Base-by-base conservation (phyloP, 2,888 invertebrate genomes). In the Ophioninae sp. region DNA sequence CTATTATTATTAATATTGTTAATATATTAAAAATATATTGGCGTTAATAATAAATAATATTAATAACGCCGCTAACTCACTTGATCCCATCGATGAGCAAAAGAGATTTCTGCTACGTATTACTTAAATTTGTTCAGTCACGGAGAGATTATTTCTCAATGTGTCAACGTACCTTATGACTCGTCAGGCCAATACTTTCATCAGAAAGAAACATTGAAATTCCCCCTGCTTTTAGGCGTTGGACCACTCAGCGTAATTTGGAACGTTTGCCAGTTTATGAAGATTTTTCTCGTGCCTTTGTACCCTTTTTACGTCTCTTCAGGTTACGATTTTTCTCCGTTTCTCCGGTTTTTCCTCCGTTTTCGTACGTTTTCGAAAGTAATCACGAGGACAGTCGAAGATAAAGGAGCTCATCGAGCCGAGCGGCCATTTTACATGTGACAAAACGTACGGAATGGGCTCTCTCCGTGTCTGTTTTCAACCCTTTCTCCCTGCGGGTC, bases 371-470 rank as follows among this genome's bases (percentile, higher is more conserved):
- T 21, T 61, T 21, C 65, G 77, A 81, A 81, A 74, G 74, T 78
- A 81, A 81, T 83, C 81, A 65, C 13, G 74, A 70, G 81, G 65
- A 70, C 74, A 50, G 67, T 59, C 50, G 68, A 30, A 78, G 74
- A 41, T 56, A 83, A 69, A 57, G 68, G 68, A 41, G 77, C 65
- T 39, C 41, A 81, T 81, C 74, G 74, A 83, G 81, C 57, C 81
- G 81, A 78, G 77, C 70, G 65, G 50, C 62, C 59, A 81, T 83
- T 78, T 67, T 83, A 61, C 39, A 68, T 8, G 10, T 56, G 62
- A 73, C 76, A 78, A 79, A 79, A 69, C 64, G 80, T 57, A 39
- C 21, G 74, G 75, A 81, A 83, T 81, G 50, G 80, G n/a, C 8
- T 44, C 30, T 65, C 50, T 37, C 57, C 39, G 20, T 56, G 13